Conservation (phyloP, 2,888 invertebrate species). For the Xylota sylvarum region DNA sequence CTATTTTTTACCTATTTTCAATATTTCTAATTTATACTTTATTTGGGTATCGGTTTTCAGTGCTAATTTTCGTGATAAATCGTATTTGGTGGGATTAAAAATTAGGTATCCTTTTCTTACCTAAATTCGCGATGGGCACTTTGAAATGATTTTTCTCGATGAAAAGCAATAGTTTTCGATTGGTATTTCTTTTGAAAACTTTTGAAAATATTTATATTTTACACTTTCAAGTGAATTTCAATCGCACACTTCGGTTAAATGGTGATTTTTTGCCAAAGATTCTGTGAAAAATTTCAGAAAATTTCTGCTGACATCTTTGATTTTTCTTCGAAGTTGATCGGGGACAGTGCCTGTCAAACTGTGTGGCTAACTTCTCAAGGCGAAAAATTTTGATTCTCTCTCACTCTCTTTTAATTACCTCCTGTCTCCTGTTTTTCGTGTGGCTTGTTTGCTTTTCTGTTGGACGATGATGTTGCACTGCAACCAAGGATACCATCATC, state of each 20-base stretch:
- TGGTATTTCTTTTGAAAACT: constrained; percentile 53
- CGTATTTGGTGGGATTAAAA: constrained; percentile 49
- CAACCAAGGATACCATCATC: constrained; percentile 30
- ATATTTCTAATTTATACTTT: constrained; percentile 57
- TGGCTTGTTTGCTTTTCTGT: constrained; percentile 19
- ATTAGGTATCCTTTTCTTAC: constrained; percentile 73
- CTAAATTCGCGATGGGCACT: constrained; percentile 48
- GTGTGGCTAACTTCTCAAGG: constrained; percentile 66
- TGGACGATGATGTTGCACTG: constrained; percentile 13
- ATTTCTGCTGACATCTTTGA: constrained; percentile 78
- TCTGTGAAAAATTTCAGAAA: constrained; percentile 77
- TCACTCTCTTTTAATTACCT: constrained; percentile 69
- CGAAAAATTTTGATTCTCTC: constrained; percentile 64
- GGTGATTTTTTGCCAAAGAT: constrained; percentile 58
- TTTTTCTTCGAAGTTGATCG: constrained; percentile 75
- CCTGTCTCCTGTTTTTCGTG: constrained; percentile 68
- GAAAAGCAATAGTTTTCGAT: constrained; percentile 37
- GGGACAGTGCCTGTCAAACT: constrained; percentile 73
- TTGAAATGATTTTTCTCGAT: constrained; percentile 57
- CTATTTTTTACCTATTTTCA: constrained; percentile 23
- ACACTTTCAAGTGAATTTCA: constrained; percentile 41
- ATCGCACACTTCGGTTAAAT: constrained; percentile 18
- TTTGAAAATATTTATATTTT: constrained; percentile 71
- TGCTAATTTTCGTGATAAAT: constrained; percentile 16
- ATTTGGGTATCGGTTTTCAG: constrained; percentile 44